Base-by-base conservation (phyloP, 2,797 vertebrate species). In the Characodon lateralis region DNA sequence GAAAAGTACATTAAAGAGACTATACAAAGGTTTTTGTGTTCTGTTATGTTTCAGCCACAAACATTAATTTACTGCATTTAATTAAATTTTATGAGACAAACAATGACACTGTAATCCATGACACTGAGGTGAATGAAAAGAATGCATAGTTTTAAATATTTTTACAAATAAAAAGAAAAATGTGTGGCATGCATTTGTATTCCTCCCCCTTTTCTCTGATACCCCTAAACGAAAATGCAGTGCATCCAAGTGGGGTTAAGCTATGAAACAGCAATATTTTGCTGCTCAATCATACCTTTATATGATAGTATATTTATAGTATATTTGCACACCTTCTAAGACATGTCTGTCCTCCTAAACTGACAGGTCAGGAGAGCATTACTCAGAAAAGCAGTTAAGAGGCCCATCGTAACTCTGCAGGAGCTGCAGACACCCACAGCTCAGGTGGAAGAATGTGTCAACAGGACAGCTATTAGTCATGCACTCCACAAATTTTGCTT, bases 1-100 rank as follows among this genome's bases (percentile, higher is more conserved):
- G 31, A 79, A 77, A 89, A 81, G 56, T 74, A 73, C 77, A 87
- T 74, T 51, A 74, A 50, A 56, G 75, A 80, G 79, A 71, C 76
- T 78, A 86, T 82, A 48, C 70, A 74, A 61, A 72, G 66, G 13
- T 2, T 26, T 48, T 48, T 69, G 41, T 5, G 5, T 22, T 41
- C 65, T 53, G 18, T 5, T 53, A 18, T 16, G 18, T 53, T 53
- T 22, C 51, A 53, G 18, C 16, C 51, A 20, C 46, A 69, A 69
- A 69, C 41, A 26, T 46, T 26, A 22, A n/a, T 14, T 24, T 26
- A 8, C 13, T 48, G 16, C 28, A 48, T 69, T 43, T n/a, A 13
- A 48, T 26, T 24, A 2, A 22, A 22, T 66, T 24, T 39, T 39
- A 65, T 22, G 61, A 6, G 31, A 39, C 16, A 41, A 2, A 26